Base-by-base conservation (phyloP, 2,888 invertebrate species). In the Acanthacorydalis orientalis region DNA sequence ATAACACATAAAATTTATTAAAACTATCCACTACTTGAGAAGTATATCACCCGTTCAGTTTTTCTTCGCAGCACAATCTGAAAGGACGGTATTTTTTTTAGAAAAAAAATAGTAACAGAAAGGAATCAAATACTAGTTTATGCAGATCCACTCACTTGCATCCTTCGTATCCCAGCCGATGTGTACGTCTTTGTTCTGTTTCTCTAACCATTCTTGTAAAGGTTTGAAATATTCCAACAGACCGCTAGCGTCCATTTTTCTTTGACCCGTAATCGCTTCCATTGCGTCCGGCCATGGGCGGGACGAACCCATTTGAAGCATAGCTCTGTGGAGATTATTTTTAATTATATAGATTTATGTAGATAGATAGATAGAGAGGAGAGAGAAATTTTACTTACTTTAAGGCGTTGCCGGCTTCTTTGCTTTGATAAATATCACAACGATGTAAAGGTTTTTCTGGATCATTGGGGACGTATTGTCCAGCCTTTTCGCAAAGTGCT, bases 221-320 rank as follows among this genome's bases (percentile, higher is more conserved):
- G 89, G 88, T 52, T 75, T 71, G 65, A 89, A 90, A 65, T 85
- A 89, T 60, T 88, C 84, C 50, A 87, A 64, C 1, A 90, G 70
- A 0, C 83, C 83, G 47, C 76, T 74, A 10, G 83, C 83, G 50
- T 77, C 76, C 83, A 90, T 84, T 47, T 69, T 70, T 56, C 83
- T 66, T 58, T 79, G 77, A 0, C 87, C 88, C 0, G 86, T 89
- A 33, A 90, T 69, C 8, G 72, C 74, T 60, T 86, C 78, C 76
- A 95, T 77, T 49, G 86, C 87, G 55, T 90, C 87, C n/a, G 80
- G 80, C 86, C 87, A 87, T 1, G 83, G 81, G 54, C 73, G 75
- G 0, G 84, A 83, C 0, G 79, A 75, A 3, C 85, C 85, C 72
- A 85, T 64, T 51, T 76, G 72, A 33, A 83, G 65, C 80, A 81